phyloP scores from a whole-genome alignment of 2,888 invertebrate species.

The Dicranocentrus wangi region DNA sequence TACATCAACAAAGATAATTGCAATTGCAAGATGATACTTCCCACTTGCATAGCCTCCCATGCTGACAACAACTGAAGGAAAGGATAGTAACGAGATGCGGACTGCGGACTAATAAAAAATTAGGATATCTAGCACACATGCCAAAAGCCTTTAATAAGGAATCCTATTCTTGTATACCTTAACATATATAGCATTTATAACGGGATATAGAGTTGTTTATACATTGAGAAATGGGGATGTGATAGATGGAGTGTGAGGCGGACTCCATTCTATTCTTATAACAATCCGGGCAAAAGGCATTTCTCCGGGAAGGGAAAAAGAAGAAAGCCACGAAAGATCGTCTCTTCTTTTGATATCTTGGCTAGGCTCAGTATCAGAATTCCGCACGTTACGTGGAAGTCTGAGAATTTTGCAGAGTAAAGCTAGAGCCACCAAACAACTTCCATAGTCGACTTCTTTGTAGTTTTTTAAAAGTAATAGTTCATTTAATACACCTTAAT shows the following conservation, averaged over 20 bases:
- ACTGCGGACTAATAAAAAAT: conserved; percentile 44
- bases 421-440: conserved; percentile 38
- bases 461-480: conserved; percentile 59
- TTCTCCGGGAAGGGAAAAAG: conserved; percentile 55
- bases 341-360: conserved; percentile 61
- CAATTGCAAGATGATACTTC: conserved; percentile 27
- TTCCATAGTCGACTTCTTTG: conserved; percentile 57
- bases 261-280: conserved; percentile 65
- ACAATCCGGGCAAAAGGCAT: conserved; percentile 62
- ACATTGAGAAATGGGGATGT: conserved; percentile 63
- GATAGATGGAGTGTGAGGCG: conserved; percentile 60
- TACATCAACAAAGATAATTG: conserved; percentile 31
- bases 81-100: background rate
- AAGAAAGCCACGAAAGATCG: conserved; percentile 16
- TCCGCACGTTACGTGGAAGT: conserved; percentile 63
- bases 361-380: conserved; percentile 65
- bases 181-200: background rate
- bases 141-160: conserved; percentile 22
- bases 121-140: conserved; percentile 53
- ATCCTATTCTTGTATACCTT: conserved; percentile 40
- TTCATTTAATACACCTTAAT: conserved; percentile 9
- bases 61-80: background rate
- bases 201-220: conserved; percentile 18
- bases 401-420: conserved; percentile 58
- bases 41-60: background rate